Percentiles rank a stretch among this genome's conserved stretches.
phyloP scores from a whole-genome alignment of 2,113 vertebrate species.

The Miniopterus natalensis region DNA sequence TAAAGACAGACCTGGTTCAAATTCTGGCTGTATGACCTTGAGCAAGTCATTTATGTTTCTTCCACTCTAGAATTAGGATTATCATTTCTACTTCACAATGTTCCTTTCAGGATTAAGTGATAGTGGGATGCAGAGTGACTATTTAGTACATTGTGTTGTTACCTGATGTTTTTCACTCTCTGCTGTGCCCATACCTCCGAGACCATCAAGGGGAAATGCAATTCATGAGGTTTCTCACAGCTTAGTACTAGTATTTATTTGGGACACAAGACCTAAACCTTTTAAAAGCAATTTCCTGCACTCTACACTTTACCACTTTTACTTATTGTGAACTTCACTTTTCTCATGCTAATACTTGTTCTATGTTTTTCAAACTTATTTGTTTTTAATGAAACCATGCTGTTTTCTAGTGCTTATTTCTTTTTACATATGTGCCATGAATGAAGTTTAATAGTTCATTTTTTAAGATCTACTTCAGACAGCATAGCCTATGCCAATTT shows the following conservation, averaged over 20 bases:
- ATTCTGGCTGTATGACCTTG: neutral
- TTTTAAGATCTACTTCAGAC: neutral
- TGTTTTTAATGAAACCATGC: neutral
- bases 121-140: neutral
- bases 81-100: neutral
- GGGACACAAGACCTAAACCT: neutral
- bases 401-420: conserved; percentile 25
- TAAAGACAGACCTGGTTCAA: neutral
- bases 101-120: neutral
- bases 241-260: neutral
- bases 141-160: neutral
- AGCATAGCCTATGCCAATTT: neutral
- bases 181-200: neutral
- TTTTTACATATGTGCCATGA: neutral
- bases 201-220: neutral
- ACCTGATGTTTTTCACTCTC: neutral
- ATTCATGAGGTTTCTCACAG: neutral
- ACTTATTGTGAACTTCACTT: conserved; percentile 11
- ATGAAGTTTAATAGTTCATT: neutral
- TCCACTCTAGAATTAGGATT: neutral
- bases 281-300: neutral
- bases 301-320: neutral
- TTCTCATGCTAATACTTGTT: neutral
- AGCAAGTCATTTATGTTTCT: neutral
- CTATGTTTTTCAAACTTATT: conserved; percentile 25